Evolutionary conservation across 1,140 invertebrate genomes (phyloP).

Genomic region (Drosophila pachea): DNA sequence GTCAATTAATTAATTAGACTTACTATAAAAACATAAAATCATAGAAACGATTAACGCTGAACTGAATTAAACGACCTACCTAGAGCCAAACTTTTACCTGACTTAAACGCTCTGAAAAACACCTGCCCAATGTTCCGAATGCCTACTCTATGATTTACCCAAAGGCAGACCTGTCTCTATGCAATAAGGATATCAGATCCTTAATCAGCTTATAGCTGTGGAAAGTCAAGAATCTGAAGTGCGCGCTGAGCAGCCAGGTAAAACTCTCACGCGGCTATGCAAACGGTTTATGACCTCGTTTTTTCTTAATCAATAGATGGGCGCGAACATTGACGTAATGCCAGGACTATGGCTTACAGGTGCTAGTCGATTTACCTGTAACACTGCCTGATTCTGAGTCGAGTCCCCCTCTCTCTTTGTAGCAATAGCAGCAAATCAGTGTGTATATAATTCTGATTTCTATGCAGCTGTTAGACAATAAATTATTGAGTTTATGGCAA

Average conservation of each 20-base stretch:
- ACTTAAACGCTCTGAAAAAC: background rate
- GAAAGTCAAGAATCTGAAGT: constrained; percentile 38
- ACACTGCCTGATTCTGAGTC: constrained; percentile 22
- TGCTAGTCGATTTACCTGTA: constrained; percentile 48
- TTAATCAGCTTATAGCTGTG: constrained; percentile 53
- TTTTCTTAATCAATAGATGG: constrained; percentile 33
- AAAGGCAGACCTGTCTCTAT: background rate
- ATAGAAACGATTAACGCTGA: background rate
- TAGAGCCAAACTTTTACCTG: background rate
- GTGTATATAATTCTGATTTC: constrained; percentile 35
- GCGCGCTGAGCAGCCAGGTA: constrained; percentile 2
- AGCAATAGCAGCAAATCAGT: constrained; percentile 16
- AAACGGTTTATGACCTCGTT: constrained; percentile 25
- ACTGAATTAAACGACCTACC: constrained; percentile 6
- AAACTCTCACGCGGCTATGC: constrained; percentile 21
- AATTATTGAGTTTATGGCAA: constrained; percentile 67
- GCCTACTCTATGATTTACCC: background rate
- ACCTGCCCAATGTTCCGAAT: constrained; percentile 9
- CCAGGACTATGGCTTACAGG: constrained; percentile 44
- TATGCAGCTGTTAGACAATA: constrained; percentile 62
- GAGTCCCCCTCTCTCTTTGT: background rate
- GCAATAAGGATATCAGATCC: constrained; percentile 33
- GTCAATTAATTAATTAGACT: too few relatives aligned
- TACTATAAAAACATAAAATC: too few relatives aligned
- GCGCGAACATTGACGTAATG: constrained; percentile 53